Evolutionary conservation across 2,113 vertebrate genomes (phyloP).

Genomic region (Hipposideros armiger): DNA sequence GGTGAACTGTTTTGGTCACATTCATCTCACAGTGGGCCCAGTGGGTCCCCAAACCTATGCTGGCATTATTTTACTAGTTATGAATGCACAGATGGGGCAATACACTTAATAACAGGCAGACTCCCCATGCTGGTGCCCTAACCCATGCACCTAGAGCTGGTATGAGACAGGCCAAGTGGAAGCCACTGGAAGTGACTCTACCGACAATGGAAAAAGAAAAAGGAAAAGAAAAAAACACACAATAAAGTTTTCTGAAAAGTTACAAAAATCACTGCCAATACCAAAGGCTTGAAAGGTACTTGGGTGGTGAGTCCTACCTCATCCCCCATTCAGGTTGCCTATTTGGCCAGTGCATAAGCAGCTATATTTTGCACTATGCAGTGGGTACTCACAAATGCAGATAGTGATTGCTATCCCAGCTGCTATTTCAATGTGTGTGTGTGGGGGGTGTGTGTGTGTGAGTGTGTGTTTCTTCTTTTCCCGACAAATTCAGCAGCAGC

Average conservation of each 20-base stretch:
- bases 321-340: background rate
- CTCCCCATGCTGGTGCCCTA: background rate
- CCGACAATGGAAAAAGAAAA: background rate
- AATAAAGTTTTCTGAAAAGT: background rate
- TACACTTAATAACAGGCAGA: background rate
- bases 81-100: background rate
- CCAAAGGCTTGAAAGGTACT: background rate
- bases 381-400: background rate
- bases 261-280: background rate
- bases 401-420: background rate
- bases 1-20: background rate
- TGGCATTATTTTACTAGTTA: background rate
- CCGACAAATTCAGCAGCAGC: background rate
- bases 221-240: too few species aligned
- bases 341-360: background rate
- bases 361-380: background rate
- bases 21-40: background rate
- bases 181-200: background rate
- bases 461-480: background rate
- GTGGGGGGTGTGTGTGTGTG: too few species aligned
- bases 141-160: background rate
- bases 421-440: background rate
- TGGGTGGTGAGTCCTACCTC: background rate
- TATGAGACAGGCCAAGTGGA: background rate
- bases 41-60: background rate